phyloP scores from a whole-genome alignment of 2,797 vertebrate genomes.

The Botia kubotai region DNA sequence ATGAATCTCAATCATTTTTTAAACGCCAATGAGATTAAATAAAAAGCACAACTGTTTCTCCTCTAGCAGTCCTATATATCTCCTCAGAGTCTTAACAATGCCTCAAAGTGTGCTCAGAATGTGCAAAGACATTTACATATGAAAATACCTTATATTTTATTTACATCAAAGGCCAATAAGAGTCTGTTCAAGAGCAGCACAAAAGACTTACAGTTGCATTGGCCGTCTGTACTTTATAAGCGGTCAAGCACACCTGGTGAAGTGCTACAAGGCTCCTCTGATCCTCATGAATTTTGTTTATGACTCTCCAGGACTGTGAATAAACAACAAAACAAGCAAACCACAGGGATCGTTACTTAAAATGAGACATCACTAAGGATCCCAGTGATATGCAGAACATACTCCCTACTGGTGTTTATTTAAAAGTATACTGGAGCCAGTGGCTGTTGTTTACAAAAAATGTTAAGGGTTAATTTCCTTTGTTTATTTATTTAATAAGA shows the following conservation, averaged over 20 bases:
- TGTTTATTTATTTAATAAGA: constrained; percentile 18
- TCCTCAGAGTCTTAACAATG: background rate
- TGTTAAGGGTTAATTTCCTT: background rate
- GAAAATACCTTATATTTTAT: no score
- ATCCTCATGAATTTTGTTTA: constrained; percentile 73
- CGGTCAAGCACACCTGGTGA: constrained; percentile 44
- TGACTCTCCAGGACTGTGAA: constrained; percentile 70
- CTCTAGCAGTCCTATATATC: background rate
- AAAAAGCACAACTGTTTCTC: no score
- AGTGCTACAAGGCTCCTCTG: constrained; percentile 49
- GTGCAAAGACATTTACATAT: no score
- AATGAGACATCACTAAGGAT: constrained; percentile 73
- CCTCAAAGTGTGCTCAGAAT: background rate
- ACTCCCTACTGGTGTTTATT: constrained; percentile 49
- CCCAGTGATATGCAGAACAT: constrained; percentile 61
- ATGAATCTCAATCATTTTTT: background rate
- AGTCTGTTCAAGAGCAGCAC: constrained; percentile 47
- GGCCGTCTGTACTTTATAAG: constrained; percentile 63
- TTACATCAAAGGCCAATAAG: no score
- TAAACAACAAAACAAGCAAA: constrained; percentile 75
- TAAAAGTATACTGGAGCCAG: constrained; percentile 22
- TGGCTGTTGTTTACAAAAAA: constrained; percentile 22
- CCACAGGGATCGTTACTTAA: constrained; percentile 78
- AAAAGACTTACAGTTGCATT: constrained; percentile 21
- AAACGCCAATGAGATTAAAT: background rate